These are phyloP conservation scores for Campoplex capitator DNA, from an alignment of 2,888 invertebrate species.

Conservation along the genomic window DNA sequence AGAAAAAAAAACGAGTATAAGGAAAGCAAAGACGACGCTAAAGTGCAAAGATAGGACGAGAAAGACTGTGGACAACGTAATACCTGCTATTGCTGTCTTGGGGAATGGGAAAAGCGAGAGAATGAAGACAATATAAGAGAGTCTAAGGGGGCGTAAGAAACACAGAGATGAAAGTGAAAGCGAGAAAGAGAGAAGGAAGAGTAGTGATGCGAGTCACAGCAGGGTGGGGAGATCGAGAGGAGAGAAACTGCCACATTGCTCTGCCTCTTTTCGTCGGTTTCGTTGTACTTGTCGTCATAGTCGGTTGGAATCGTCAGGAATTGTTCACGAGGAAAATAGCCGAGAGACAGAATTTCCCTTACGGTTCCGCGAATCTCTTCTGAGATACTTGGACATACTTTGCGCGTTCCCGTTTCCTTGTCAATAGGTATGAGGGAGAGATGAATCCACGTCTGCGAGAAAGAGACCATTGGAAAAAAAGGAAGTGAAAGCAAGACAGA, in stretches of 20 bases:
- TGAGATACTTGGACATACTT: slow-evolving; percentile 80
- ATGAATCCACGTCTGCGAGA: slow-evolving; percentile 55
- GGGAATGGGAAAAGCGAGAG: slow-evolving; percentile 52
- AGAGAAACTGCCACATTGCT: slow-evolving; percentile 58
- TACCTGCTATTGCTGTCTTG: slow-evolving; percentile 51
- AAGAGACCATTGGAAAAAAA: background rate
- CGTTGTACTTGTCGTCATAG: slow-evolving; percentile 40
- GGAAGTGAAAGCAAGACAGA: background rate
- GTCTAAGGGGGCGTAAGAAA: slow-evolving; percentile 35
- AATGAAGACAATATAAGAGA: slow-evolving; percentile 61
- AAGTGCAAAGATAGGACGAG: slow-evolving; percentile 64
- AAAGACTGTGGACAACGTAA: slow-evolving; percentile 58
- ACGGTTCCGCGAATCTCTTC: slow-evolving; percentile 74
- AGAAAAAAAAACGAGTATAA: slow-evolving; percentile 4
- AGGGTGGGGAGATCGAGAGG: slow-evolving; percentile 47
- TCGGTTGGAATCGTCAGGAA: slow-evolving; percentile 70
- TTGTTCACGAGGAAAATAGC: slow-evolving; percentile 78
- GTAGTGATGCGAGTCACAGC: slow-evolving; percentile 29
- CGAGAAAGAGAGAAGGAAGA: slow-evolving; percentile 9
- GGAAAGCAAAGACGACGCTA: slow-evolving; percentile 47
- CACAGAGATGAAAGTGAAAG: background rate
- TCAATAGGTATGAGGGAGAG: slow-evolving; percentile 20
- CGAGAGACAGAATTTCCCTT: slow-evolving; percentile 76
- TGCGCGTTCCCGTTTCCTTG: slow-evolving; percentile 72
- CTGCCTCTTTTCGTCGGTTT: slow-evolving; percentile 30